Base-by-base conservation (phyloP, 1,140 invertebrate genomes). In the Metaphire vulgaris region DNA sequence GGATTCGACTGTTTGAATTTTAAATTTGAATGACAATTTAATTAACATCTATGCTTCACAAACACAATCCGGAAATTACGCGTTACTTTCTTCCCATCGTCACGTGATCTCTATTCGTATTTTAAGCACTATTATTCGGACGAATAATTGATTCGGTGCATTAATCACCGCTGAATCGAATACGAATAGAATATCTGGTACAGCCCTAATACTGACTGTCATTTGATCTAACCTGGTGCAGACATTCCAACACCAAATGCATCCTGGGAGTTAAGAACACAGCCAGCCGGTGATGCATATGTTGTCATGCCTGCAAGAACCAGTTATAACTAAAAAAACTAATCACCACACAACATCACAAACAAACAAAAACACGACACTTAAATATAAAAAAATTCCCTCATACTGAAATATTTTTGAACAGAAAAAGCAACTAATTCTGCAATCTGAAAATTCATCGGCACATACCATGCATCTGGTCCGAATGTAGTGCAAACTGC, bases 261-360 rank as follows among this genome's bases (percentile, higher is more conserved):
- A 6, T 73, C 72, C 34, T 33, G 72, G 16, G 72, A 73, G 41
- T 73, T 73, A 21, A 73, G 28, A 28, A 73, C 41, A 64, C 72
- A 73, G 15, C 32, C n/a, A 2, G 72, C 28, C 12, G 72, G 72
- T 2, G 33, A 34, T 30, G 41, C n/a, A 29, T 73, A 73, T 21
- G 72, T 41, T 64, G 41, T 26, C 41, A 56, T 56, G 41, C 67
- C 67, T 69, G 28, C 28, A 69, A 2, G 30, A 69, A 31, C 30
- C 30, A 69, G 28, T 28, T 26, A 31, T 28, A 31, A 12, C n/a
- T 12, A 26, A 2, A 69, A 69, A 69, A 69, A 69, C n/a, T 69
- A 31, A 28, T 14, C 2, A 14, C 12, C 6, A 34, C 32, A 73
- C 26, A 33, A 56, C 26, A 73, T 33, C 26, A 34, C 26, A 73